Conservation (phyloP, 2,113 vertebrate species). For the Erpornis zantholeuca region DNA sequence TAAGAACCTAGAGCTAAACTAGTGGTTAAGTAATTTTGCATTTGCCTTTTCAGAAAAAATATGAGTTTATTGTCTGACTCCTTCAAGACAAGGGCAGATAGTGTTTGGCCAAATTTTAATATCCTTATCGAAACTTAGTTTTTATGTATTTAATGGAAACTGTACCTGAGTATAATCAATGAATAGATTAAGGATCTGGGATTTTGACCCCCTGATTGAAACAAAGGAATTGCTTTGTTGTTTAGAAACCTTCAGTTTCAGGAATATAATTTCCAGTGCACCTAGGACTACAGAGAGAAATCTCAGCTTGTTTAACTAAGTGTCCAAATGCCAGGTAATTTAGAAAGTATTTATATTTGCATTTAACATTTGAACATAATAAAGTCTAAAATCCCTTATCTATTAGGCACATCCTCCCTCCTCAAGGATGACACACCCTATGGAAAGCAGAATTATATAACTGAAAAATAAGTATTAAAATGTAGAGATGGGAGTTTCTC, state of each 20-base stretch:
- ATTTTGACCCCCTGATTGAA: neutral
- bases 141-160: neutral
- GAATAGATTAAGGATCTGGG: neutral
- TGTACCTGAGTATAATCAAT: neutral
- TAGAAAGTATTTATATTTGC: neutral
- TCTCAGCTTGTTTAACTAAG: neutral
- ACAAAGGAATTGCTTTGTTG: neutral
- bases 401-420: neutral
- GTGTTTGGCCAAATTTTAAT: neutral
- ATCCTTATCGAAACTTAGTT: neutral
- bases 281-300: neutral
- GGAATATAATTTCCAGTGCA: neutral
- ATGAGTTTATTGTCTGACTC: neutral
- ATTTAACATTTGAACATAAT: neutral
- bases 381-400: neutral
- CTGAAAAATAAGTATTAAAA: neutral
- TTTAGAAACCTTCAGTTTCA: neutral
- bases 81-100: neutral
- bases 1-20: neutral
- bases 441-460: neutral
- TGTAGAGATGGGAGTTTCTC: neutral
- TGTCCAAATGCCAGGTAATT: neutral
- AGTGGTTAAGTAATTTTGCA: neutral
- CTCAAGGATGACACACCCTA: neutral
- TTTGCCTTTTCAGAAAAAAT: neutral